These are phyloP conservation scores for Glyphotaelius pellucidus DNA, from an alignment of 2,888 invertebrate genomes.

Conservation along the genomic window DNA sequence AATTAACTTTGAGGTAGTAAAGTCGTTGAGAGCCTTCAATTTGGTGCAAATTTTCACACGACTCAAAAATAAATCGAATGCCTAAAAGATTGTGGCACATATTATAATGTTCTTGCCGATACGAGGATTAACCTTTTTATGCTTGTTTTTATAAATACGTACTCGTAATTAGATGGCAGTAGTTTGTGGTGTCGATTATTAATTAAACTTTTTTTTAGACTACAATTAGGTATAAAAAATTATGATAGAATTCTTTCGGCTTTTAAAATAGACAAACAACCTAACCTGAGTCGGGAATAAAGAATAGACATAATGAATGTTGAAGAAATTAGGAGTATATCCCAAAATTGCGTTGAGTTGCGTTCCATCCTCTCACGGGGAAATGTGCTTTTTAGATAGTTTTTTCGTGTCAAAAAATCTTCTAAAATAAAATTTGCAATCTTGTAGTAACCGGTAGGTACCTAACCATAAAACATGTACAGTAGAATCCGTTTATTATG, in stretches of 20 bases:
- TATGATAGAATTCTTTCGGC: not conserved
- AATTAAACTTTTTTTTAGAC: not conserved
- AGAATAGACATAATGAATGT: too few relatives aligned
- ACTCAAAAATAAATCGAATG: not conserved
- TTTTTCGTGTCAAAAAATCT: too few relatives aligned
- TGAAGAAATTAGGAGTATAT: too few relatives aligned
- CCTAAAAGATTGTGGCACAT: not conserved
- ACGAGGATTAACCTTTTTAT: not conserved
- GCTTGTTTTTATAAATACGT: not conserved
- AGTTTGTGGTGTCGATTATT: not conserved
- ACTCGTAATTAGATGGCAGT: not conserved
- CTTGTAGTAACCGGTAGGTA: too few relatives aligned
- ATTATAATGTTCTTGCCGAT: not conserved
- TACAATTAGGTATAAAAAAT: not conserved
- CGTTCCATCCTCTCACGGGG: too few relatives aligned
- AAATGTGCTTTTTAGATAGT: too few relatives aligned
- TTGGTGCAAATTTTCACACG: not conserved
- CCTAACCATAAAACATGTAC: too few relatives aligned
- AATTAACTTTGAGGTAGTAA: not conserved
- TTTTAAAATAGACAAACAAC: not conserved
- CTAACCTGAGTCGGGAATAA: not conserved
- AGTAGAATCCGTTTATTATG: too few relatives aligned
- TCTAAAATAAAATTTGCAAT: too few relatives aligned
- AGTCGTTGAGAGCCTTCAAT: not conserved
- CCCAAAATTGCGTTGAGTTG: too few relatives aligned